Evolutionary conservation across 1,140 invertebrate genomes (phyloP).

Genomic region (Drosophila carrolli): DNA sequence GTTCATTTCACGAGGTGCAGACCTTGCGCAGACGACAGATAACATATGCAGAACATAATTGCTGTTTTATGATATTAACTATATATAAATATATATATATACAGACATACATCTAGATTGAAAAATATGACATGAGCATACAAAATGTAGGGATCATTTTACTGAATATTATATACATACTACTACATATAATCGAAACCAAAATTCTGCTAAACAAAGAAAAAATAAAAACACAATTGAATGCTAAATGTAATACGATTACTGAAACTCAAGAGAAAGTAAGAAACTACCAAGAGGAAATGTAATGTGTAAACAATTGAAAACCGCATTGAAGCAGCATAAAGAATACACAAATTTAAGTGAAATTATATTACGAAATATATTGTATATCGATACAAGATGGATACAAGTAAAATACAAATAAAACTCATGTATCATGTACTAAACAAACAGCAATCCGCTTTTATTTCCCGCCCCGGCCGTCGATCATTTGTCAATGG

Average conservation of each 20-base stretch:
- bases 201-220: constrained; percentile 59
- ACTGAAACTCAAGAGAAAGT: constrained; percentile 65
- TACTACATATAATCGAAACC: constrained; percentile 68
- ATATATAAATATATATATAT: constrained; percentile 70
- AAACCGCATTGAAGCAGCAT: constrained; percentile 36
- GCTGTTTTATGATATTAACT: constrained; percentile 70
- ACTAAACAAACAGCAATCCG: constrained; percentile 62
- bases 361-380: constrained; percentile 83
- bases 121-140: constrained; percentile 81
- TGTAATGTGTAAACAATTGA: constrained; percentile 52
- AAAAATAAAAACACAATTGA: constrained; percentile 46
- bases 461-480: constrained; percentile 32
- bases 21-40: constrained; percentile 32
- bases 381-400: constrained; percentile 82
- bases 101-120: constrained; percentile 70
- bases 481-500: constrained; percentile 17
- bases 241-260: constrained; percentile 76
- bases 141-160: constrained; percentile 84
- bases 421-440: constrained; percentile 83
- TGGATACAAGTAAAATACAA: constrained; percentile 80
- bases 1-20: constrained; percentile 14
- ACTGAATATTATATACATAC: constrained; percentile 67
- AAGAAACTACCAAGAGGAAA: constrained; percentile 37
- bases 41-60: constrained; percentile 53
- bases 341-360: constrained; percentile 56